Conservation (phyloP, 64 coral and sea anemone species). For the Pocillopora verrucosa region DNA sequence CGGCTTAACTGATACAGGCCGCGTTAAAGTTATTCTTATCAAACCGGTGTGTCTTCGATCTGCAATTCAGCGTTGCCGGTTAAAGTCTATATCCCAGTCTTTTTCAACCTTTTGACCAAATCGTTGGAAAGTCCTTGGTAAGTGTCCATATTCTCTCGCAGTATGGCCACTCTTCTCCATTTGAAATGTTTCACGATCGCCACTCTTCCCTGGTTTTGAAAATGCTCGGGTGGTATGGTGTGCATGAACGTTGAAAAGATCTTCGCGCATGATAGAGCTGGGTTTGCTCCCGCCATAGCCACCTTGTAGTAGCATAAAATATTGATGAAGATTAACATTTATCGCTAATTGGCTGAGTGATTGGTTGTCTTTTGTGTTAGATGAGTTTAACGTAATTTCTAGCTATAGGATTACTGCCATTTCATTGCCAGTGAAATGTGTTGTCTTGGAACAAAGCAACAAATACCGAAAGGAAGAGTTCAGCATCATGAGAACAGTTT, state of each 20-base stretch:
- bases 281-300: conserved; percentile 76
- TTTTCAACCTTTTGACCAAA: conserved; percentile 55
- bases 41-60: conserved; percentile 60
- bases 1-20: no score
- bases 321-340: neutral
- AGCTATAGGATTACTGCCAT: no score
- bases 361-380: no score
- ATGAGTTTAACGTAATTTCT: no score
- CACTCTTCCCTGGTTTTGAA: conserved; percentile 59
- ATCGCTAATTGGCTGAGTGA: neutral
- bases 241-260: conserved; percentile 60
- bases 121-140: conserved; percentile 72
- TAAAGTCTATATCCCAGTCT: conserved; percentile 59
- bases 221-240: conserved; percentile 75
- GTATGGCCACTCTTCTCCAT: conserved; percentile 47
- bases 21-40: neutral
- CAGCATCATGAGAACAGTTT: neutral
- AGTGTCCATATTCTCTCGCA: conserved; percentile 69
- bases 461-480: neutral
- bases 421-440: no score
- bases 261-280: conserved; percentile 58
- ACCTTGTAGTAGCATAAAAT: conserved; percentile 24
- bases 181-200: conserved; percentile 51
- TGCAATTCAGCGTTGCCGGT: conserved; percentile 35
- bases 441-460: no score